These are phyloP conservation scores for Aphidius colemani DNA, from an alignment of 2,888 invertebrate species.

Conservation along the genomic window DNA sequence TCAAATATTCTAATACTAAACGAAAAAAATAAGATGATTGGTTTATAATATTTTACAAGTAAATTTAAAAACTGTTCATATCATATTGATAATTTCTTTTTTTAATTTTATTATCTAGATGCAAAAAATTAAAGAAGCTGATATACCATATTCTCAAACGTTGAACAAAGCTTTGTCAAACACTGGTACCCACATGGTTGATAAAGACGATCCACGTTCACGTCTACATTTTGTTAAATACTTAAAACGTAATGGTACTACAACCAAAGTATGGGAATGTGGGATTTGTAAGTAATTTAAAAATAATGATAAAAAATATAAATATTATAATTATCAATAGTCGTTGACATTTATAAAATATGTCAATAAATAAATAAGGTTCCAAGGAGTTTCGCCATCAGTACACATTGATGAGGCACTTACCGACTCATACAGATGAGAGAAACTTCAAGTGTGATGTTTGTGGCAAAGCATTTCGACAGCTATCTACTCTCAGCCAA, in stretches of 20 bases:
- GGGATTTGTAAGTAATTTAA: constrained; percentile 69
- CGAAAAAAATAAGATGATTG: neutral
- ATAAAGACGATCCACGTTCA: constrained; percentile 67
- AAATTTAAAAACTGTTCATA: neutral
- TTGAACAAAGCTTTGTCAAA: constrained; percentile 29
- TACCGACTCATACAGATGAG: constrained; percentile 78
- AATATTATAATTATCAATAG: neutral
- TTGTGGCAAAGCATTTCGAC: constrained; percentile 76
- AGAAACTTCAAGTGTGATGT: constrained; percentile 75
- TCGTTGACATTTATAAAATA: neutral
- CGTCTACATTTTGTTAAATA: constrained; percentile 71
- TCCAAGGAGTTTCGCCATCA: constrained; percentile 77
- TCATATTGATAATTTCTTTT: neutral
- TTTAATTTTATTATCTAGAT: constrained; percentile 9
- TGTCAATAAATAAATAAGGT: constrained; percentile 59
- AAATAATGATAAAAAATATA: constrained; percentile 7
- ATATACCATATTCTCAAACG: constrained; percentile 28
- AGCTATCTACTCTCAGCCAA: constrained; percentile 76
- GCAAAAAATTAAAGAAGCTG: neutral
- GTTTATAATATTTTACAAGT: neutral
- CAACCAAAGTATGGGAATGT: constrained; percentile 75
- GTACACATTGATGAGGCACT: constrained; percentile 75
- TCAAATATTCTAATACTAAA: constrained; percentile 46
- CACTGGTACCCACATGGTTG: constrained; percentile 55
- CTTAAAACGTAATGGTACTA: constrained; percentile 70